Evolutionary conservation across 2,888 invertebrate species (phyloP), one percentile per base, ranked within the genome.

Genomic region (Melanotus villosus): DNA sequence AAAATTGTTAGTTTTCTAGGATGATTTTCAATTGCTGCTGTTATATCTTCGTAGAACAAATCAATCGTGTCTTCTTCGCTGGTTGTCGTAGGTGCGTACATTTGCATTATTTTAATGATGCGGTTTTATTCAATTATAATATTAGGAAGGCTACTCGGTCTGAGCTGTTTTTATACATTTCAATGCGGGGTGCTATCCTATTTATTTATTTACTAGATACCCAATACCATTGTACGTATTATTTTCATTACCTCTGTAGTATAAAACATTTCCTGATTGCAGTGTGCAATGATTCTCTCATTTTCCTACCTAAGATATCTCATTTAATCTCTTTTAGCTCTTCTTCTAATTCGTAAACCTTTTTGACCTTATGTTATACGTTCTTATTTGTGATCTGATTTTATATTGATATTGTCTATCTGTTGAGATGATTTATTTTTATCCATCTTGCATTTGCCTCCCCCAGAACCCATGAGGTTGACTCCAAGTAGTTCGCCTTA

Each of bases 1-100:
- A 41, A 41, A 3, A 41, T 41, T 41, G 41, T 41, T 14, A 41
- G 41, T 16, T 41, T 41, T 41, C 1, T 16, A 41, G 41, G 41
- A 41, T 41, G 16, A 16, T 41, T 41, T 16, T 41, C 16, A 41
- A 41, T 41, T 41, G 41, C 41, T 41, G 41, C 41, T 41, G 34
- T 41, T 12, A 16, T 16, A 41, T 41, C 16, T 3, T 41, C 41
- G 9, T 41, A 41, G 41, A 41, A 41, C 16, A 41, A 16, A 41
- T 41, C 12, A 16, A 41, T 16, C 41, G 41, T 41, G 6, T 41
- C 14, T 41, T 41, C 41, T 2, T 16, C 41, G 4, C 5, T 34
- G 3, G 41, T 41, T 41, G 41, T 14, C 41, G 41, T 14, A 16
- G 41, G 16, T 41, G 41, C 41, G 3, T 41, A 16, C 14, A 16